These are phyloP conservation scores for Boulengeromyrus knoepffleri DNA, from an alignment of 2,113 vertebrate species.

Conservation along the genomic window DNA sequence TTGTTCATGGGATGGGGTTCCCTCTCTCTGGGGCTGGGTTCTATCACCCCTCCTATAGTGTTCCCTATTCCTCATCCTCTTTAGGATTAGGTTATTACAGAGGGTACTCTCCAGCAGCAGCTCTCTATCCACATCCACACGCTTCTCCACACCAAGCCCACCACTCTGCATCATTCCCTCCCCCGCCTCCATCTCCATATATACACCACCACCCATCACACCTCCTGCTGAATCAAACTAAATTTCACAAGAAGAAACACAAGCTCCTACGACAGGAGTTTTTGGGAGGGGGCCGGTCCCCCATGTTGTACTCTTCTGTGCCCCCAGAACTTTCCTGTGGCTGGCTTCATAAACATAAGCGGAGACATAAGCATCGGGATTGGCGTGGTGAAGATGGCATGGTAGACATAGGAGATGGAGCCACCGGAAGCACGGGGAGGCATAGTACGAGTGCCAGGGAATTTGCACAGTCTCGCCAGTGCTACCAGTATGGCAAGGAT, in stretches of 20 bases:
- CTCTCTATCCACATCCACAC: conserved; percentile 82
- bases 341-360: conserved; percentile 92
- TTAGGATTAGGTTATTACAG: conserved; percentile 91
- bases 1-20: conserved; percentile 89
- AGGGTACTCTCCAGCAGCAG: conserved; percentile 82
- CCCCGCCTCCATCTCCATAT: conserved; percentile 67
- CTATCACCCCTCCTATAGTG: conserved; percentile 89
- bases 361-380: conserved; percentile 91
- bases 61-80: conserved; percentile 91
- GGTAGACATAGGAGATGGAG: conserved; percentile 39
- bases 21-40: conserved; percentile 77
- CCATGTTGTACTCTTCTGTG: conserved; percentile 85
- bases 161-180: conserved; percentile 72
- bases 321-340: conserved; percentile 91
- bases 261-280: conserved; percentile 80
- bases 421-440: conserved; percentile 32
- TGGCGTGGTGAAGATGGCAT: conserved; percentile 53
- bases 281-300: conserved; percentile 69
- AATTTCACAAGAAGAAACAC: conserved; percentile 89
- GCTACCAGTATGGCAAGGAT: conserved; percentile 85
- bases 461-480: conserved; percentile 79
- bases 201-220: conserved; percentile 72
- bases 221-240: conserved; percentile 84
- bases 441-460: conserved; percentile 52
- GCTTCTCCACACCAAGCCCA: conserved; percentile 75